Evolutionary conservation across 2,888 invertebrate species (phyloP), one percentile per base, ranked within the genome.

Genomic region (Athetis lepigone): DNA sequence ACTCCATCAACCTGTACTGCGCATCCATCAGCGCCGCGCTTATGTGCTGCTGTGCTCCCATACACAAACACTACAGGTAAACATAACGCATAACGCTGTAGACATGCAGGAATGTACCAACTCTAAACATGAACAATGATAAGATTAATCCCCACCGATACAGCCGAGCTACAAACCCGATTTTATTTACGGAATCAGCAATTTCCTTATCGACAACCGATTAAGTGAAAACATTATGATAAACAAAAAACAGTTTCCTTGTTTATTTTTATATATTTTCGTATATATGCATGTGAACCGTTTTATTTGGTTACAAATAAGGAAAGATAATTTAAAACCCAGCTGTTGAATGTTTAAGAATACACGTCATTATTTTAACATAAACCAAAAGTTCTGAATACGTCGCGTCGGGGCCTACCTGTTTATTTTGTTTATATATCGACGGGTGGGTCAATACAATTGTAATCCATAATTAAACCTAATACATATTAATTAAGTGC

Each of bases 1-100:
- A 95, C 77, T 86, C 89, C 16, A 82, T 94, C 74, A 93, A 94
- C 71, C 88, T 94, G 27, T 94, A 95, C 89, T 95, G 94, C 83
- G 92, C 92, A 25, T 83, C 89, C 67, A 86, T 94, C 68, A 88
- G 91, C 46, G 90, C 92, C 4, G 92, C 90, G 4, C 90, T 94
- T 68, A 88, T 94, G 71, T 93, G 89, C 78, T 93, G 93, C 86
- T 94, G 93, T 73, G 86, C 89, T 3, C 83, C 86, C 11, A 66
- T 81, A 51, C 83, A 86, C 55, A 86, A 86, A 58, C 80, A 82
- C 59, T 84, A 83, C 77, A 84, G 90, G 93, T 92, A 69, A 2
- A 33, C 13, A 33, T 4, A 13, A 33, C 13, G 13, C 13, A 0
- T 33, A 13, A 8, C 13, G 13, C 13, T 33, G 33, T 33, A 11